Evolutionary conservation across 2,113 vertebrate species (phyloP).

Genomic region (Xiphorhynchus elegans): DNA sequence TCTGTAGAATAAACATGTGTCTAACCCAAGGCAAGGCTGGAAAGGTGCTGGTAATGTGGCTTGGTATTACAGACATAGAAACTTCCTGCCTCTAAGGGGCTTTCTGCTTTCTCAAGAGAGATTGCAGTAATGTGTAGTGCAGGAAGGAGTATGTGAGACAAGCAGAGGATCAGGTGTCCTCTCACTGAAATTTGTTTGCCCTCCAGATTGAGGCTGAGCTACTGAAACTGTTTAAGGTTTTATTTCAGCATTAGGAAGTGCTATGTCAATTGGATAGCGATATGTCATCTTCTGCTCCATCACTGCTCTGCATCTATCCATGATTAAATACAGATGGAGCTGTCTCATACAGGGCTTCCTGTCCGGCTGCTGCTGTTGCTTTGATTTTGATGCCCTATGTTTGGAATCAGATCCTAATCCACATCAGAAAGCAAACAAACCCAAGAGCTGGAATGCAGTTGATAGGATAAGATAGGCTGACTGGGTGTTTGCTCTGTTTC

Average conservation of each 20-base stretch:
- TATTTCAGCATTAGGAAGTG: background rate
- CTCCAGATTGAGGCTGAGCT: background rate
- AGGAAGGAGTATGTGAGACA: background rate
- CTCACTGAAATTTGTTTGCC: background rate
- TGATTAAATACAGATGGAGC: background rate
- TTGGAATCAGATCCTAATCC: background rate
- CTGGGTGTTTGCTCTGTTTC: background rate
- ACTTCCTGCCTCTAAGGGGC: background rate
- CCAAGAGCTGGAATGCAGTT: background rate
- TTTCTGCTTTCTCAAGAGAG: conserved; percentile 8
- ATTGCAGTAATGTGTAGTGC: background rate
- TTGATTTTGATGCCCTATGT: conserved; percentile 8
- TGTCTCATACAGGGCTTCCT: background rate
- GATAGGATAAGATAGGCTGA: background rate
- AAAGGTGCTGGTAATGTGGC: background rate
- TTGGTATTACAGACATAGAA: background rate
- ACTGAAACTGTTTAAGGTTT: background rate
- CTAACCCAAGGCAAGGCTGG: conserved; percentile 3
- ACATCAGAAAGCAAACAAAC: background rate
- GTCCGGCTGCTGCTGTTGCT: background rate
- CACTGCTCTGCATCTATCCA: background rate
- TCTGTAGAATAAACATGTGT: background rate
- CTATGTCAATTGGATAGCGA: background rate
- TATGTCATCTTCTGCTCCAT: background rate
- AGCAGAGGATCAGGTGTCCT: background rate